Evolutionary conservation across 1,140 invertebrate species (phyloP).

Genomic region (Drosophila nasuta): DNA sequence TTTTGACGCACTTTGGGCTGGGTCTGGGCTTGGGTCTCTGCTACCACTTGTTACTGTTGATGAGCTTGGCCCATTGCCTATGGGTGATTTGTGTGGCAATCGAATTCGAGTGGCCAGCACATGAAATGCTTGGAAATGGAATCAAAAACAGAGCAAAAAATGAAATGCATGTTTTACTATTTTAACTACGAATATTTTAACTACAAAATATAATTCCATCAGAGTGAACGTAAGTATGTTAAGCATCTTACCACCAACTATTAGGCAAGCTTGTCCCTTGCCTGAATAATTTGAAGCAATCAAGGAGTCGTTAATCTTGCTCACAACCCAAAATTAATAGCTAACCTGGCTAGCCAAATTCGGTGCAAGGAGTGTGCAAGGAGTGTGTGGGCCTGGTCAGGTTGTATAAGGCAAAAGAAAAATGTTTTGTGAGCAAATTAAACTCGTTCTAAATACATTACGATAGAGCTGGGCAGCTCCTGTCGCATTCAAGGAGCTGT

Average conservation of each 20-base stretch:
- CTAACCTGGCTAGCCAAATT: constrained; percentile 63
- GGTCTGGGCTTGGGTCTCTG: not conserved
- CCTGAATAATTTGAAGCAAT: constrained; percentile 74
- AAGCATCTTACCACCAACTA: constrained; percentile 67
- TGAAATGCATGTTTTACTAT: too few relatives aligned
- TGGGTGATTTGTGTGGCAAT: constrained; percentile 31
- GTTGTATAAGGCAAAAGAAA: constrained; percentile 50
- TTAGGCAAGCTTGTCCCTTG: not conserved
- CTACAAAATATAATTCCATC: too few relatives aligned
- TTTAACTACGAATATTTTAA: too few relatives aligned
- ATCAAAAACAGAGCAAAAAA: too few relatives aligned
- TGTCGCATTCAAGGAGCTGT: constrained; percentile 65
- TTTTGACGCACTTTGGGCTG: constrained; percentile 76
- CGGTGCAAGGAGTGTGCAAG: not conserved
- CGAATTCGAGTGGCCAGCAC: constrained; percentile 34
- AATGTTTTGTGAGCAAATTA: constrained; percentile 78
- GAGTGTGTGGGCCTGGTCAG: not conserved
- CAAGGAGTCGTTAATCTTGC: constrained; percentile 81
- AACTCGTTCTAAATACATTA: constrained; percentile 82
- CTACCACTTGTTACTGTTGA: constrained; percentile 31
- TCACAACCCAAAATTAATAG: constrained; percentile 81
- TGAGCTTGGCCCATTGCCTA: constrained; percentile 42
- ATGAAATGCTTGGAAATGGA: too few relatives aligned
- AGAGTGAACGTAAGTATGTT: constrained; percentile 50
- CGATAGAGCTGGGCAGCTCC: constrained; percentile 31